Evolutionary conservation across 1,140 invertebrate species (phyloP).

Genomic region (Stratiolaelaps scimitus): DNA sequence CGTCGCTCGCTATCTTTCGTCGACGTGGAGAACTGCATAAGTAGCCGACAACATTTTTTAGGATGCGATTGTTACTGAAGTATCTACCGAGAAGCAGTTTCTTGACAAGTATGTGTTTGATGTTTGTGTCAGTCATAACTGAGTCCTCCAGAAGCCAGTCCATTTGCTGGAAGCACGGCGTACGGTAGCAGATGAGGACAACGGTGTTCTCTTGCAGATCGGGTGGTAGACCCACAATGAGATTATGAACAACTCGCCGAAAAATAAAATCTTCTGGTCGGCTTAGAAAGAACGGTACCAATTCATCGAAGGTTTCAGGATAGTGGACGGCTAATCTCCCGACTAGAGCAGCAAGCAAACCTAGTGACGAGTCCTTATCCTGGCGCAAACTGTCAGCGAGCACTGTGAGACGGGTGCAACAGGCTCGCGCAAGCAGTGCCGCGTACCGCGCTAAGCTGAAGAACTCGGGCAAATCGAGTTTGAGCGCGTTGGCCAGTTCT

Average conservation of each 20-base stretch:
- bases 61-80: conserved; percentile 2
- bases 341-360: neutral
- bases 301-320: neutral
- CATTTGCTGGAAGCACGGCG: conserved; percentile 8
- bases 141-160: conserved; percentile 21
- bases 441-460: neutral
- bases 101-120: conserved; percentile 3
- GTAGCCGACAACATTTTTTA: conserved; percentile 10
- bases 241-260: neutral
- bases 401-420: neutral
- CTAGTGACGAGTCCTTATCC: neutral
- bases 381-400: conserved; percentile 3
- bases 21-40: conserved; percentile 7
- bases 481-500: conserved; percentile 10
- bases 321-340: neutral
- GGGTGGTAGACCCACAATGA: neutral
- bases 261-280: conserved; percentile 17
- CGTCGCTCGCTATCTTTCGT: neutral
- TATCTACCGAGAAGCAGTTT: conserved; percentile 22
- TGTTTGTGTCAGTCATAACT: neutral
- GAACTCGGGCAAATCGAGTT: neutral
- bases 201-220: conserved; percentile 2
- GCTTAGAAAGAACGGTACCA: neutral
- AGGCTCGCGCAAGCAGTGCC: neutral
- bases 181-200: conserved; percentile 11